These are phyloP conservation scores for Hemithea aestivaria DNA, from an alignment of 2,888 invertebrate genomes.

Conservation along the genomic window DNA sequence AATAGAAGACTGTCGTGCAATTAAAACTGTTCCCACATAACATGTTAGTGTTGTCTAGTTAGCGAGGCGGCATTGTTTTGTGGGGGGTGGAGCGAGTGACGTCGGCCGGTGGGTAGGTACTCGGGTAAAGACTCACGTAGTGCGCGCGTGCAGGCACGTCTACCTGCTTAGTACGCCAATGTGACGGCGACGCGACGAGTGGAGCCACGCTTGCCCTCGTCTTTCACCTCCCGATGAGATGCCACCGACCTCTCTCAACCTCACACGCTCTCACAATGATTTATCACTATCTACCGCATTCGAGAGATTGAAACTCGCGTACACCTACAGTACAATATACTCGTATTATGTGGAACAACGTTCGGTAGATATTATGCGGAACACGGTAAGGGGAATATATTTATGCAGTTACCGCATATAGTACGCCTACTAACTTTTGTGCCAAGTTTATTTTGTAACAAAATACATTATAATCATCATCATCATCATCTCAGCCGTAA, in stretches of 20 bases:
- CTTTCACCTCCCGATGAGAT: conserved; percentile 7
- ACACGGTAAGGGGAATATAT: conserved; percentile 8
- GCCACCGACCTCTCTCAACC: conserved; percentile 33
- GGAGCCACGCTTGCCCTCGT: conserved; percentile 24
- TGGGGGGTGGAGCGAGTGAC: conserved; percentile 15
- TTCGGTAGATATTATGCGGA: conserved; percentile 7
- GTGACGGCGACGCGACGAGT: conserved; percentile 37
- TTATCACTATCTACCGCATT: conserved; percentile 34
- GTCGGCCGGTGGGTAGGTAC: conserved; percentile 19
- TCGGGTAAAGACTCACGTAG: conserved; percentile 29
- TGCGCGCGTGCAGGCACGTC: conserved; percentile 50
- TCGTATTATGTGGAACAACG: conserved; percentile 14
- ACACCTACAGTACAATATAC: conserved; percentile 11
- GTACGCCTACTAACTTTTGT: conserved; percentile 4
- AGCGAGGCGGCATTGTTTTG: conserved; percentile 16
- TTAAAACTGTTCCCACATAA: too few relatives aligned
- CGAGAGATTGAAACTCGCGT: conserved; percentile 25
- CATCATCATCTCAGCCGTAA: too few relatives aligned
- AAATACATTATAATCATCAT: too few relatives aligned
- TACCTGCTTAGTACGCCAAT: conserved; percentile 61
- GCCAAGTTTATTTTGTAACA: too few relatives aligned
- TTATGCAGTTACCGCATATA: conserved; percentile 1
- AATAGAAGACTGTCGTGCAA: conserved; percentile 11
- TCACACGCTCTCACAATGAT: conserved; percentile 36
- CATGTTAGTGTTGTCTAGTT: conserved; percentile 6